Conservation (phyloP, 2,888 invertebrate genomes). For the Carcina quercana region DNA sequence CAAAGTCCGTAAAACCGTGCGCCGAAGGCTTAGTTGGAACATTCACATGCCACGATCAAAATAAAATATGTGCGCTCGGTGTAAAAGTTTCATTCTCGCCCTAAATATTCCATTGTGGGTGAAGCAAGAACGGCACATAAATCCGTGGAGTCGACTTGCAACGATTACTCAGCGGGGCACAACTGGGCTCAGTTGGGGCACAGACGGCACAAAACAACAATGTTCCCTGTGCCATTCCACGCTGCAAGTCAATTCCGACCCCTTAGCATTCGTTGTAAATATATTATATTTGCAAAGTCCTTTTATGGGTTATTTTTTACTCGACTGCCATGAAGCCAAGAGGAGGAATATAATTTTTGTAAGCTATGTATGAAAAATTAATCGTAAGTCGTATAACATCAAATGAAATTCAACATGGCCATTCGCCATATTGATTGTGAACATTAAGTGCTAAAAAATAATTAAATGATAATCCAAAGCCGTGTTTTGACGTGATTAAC, state of each 20-base stretch:
- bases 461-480: too few relatives aligned
- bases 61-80: slow-evolving; percentile 41
- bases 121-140: slow-evolving; percentile 43
- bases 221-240: slow-evolving; percentile 19
- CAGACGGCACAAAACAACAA: slow-evolving; percentile 31
- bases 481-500: too few relatives aligned
- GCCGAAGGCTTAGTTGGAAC: slow-evolving; percentile 18
- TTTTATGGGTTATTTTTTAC: neutral
- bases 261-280: neutral
- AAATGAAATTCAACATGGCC: too few relatives aligned
- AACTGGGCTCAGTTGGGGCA: neutral
- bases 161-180: slow-evolving; percentile 49
- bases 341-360: slow-evolving; percentile 1
- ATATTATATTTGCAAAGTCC: neutral
- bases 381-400: too few relatives aligned
- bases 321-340: neutral
- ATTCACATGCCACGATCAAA: slow-evolving; percentile 45
- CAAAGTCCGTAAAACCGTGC: neutral
- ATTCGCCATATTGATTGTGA: too few relatives aligned
- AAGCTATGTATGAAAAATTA: too few relatives aligned
- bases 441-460: too few relatives aligned
- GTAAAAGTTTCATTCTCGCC: slow-evolving; percentile 47
- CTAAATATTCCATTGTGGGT: slow-evolving; percentile 57
- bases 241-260: neutral
- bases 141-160: slow-evolving; percentile 47